Percentiles rank a stretch among this genome's conserved stretches.
These are phyloP conservation scores for Drosophila nr. medialis DNA, from an alignment of 2,888 invertebrate species.

Conservation along the genomic window DNA sequence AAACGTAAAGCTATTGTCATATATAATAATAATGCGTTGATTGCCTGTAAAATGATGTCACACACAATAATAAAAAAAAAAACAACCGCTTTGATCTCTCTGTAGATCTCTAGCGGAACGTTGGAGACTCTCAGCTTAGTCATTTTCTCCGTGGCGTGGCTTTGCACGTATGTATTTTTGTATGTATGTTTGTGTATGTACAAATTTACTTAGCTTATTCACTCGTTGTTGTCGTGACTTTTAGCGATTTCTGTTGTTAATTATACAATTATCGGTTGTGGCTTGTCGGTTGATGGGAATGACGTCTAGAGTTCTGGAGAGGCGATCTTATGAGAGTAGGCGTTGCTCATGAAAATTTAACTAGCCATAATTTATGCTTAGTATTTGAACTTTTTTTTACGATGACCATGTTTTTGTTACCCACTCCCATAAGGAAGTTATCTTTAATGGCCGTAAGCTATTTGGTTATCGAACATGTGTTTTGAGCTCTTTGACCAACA, in stretches of 20 bases:
- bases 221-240: constrained; percentile 40
- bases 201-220: constrained; percentile 15
- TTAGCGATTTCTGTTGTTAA: constrained; percentile 16
- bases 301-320: neutral
- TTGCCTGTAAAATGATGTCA: constrained; percentile 30
- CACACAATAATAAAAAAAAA: constrained; percentile 8
- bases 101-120: neutral
- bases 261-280: constrained; percentile 24
- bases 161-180: neutral
- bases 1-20: neutral
- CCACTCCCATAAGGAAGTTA: constrained; percentile 2
- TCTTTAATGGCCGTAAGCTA: neutral
- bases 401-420: neutral
- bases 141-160: neutral
- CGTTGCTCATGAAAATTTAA: neutral
- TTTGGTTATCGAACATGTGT: neutral
- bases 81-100: constrained; percentile 18
- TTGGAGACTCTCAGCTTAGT: constrained; percentile 3
- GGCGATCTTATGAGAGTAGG: neutral
- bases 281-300: neutral
- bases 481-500: constrained; percentile 3
- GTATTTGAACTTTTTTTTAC: neutral
- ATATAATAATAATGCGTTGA: constrained; percentile 1
- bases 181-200: neutral
- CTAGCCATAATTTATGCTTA: constrained; percentile 10